These are phyloP conservation scores for Zosterops japonicus DNA, from an alignment of 2,113 vertebrate genomes.

Conservation along the genomic window DNA sequence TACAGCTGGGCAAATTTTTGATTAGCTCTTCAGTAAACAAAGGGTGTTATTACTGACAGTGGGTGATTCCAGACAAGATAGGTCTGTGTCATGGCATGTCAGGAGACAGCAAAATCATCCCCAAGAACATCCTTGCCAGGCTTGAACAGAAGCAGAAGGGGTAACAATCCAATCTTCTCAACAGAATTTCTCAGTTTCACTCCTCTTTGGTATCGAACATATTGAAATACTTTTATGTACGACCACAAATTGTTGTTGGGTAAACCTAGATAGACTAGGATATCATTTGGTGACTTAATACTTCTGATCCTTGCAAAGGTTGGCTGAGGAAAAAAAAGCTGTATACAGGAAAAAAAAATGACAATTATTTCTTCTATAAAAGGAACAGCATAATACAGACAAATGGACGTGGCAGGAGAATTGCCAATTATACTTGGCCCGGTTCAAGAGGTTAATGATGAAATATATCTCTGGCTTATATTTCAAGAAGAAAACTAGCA, in stretches of 20 bases:
- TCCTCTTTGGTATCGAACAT: neutral
- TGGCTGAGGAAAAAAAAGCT: neutral
- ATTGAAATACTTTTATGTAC: neutral
- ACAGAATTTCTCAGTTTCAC: neutral
- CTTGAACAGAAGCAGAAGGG: neutral
- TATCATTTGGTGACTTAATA: neutral
- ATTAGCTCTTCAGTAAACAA: conserved; percentile 54
- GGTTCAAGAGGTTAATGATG: conserved; percentile 55
- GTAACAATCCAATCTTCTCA: neutral
- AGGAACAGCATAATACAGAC: conserved; percentile 34
- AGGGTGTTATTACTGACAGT: conserved; percentile 10
- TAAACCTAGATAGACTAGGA: neutral
- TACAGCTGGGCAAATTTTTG: conserved; percentile 29
- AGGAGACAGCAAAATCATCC: neutral
- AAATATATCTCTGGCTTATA: conserved; percentile 40
- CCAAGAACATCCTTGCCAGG: neutral
- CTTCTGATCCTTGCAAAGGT: conserved; percentile 19
- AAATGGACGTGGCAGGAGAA: conserved; percentile 18
- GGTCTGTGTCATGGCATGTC: neutral
- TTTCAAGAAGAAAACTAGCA: conserved; percentile 50
- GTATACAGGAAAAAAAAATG: neutral
- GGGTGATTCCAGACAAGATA: neutral
- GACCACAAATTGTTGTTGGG: neutral
- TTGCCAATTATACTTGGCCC: conserved; percentile 42
- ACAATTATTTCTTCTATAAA: conserved; percentile 54